Conservation (phyloP, 2,888 invertebrate genomes). For the Atethmia centrago region DNA sequence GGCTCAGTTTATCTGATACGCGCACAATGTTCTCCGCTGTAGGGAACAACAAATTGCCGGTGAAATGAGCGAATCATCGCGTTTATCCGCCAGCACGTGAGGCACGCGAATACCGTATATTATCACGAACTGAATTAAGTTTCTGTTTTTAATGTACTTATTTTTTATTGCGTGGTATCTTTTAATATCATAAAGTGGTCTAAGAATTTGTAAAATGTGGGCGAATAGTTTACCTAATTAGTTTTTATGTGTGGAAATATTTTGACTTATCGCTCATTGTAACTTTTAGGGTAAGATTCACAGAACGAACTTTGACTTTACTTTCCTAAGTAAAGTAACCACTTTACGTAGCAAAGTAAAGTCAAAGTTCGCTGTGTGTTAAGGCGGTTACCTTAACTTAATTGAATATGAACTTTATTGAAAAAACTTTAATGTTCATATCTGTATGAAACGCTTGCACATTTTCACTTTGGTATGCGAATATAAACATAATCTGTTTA, state of each 20-base stretch:
- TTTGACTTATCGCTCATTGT: background rate
- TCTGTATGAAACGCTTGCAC: background rate
- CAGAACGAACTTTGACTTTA: too few relatives aligned
- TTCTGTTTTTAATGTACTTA: slow-evolving; percentile 34
- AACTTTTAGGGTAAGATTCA: background rate
- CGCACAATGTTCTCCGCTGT: slow-evolving; percentile 61
- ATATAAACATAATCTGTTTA: background rate
- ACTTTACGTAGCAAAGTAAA: too few relatives aligned
- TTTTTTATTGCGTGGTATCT: slow-evolving; percentile 42
- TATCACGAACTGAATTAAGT: slow-evolving; percentile 52
- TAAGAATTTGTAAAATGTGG: slow-evolving; percentile 29
- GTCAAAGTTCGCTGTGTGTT: too few relatives aligned
- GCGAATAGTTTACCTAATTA: slow-evolving; percentile 4
- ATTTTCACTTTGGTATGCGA: background rate
- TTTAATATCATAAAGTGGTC: slow-evolving; percentile 49
- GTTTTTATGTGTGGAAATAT: background rate
- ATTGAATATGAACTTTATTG: background rate
- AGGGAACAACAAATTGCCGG: slow-evolving; percentile 59
- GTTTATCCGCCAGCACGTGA: slow-evolving; percentile 58
- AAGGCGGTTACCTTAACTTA: too few relatives aligned
- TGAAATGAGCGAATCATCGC: slow-evolving; percentile 59
- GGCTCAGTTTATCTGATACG: slow-evolving; percentile 70
- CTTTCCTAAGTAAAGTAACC: background rate
- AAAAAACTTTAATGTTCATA: background rate
- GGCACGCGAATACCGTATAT: slow-evolving; percentile 57